Evolutionary conservation across 2,113 vertebrate genomes (phyloP), one percentile per base, ranked within the genome.

Genomic region (Cebus imitator): DNA sequence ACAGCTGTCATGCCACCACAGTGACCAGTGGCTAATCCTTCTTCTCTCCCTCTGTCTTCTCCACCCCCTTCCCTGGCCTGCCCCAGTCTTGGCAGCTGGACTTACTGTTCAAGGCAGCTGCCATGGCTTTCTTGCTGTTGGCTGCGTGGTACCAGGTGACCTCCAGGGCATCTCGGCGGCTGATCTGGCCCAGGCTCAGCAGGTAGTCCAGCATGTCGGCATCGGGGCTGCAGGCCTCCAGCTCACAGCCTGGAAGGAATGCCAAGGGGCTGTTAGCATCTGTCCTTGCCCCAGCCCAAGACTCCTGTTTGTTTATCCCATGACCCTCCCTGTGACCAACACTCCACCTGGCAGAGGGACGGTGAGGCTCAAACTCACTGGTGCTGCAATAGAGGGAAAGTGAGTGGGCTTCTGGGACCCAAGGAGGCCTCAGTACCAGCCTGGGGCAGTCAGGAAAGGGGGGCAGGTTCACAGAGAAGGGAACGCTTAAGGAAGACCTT

Each of bases 161-260:
- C 76, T 98, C 95, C 23, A 99, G 97, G 23, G 99, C 99, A 0
- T 99, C 99, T 17, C 64, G 98, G 25, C 91, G 43, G 35, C 84
- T 86, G 93, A 99, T 99, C 12, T 98, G 95, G 45, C 98, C 98
- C 1, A 75, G 97, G 92, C 97, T 98, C 50, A 98, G 43, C 73
- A 99, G 98, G 90, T 98, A 99, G 58, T 99, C 99, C 96, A 99
- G 95, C 99, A 99, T 99, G 93, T 99, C 98, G 32, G 98, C 98
- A 7, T 97, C 98, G 0, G 99, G 98, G 55, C 92, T 55, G 66
- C 99, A 99, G 66, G 20, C 52, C 0, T 64, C 90, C 0, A 81
- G 90, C 3, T 96, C 35, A 37, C 61, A 78, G 37, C 84, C 96
- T 98, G 37, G 76, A 91, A 97, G 21, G 13, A 93, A 66, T 3